Conservation (phyloP, 2,113 vertebrate genomes). For the Colaptes auratus region DNA sequence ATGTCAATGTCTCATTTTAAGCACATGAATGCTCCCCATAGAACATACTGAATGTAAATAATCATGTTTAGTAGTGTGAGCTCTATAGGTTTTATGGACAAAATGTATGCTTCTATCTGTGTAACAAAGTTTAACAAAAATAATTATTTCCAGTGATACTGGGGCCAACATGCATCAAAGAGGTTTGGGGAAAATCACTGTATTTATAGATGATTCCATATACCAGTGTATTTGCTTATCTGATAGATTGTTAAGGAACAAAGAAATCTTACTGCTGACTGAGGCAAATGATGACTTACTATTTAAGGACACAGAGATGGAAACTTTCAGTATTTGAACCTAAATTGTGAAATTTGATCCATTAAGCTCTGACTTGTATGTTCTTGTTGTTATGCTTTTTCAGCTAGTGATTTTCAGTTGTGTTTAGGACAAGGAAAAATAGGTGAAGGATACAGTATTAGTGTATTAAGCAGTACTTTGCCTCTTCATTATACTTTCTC, state of each 20-base stretch:
- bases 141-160: not conserved
- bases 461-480: not conserved
- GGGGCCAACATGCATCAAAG: not conserved
- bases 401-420: not conserved
- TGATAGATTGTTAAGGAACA: not conserved
- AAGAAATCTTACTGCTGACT: not conserved
- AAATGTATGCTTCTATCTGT: not conserved
- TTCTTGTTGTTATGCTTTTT: not conserved
- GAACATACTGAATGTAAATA: not conserved
- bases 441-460: not conserved
- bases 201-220: not conserved
- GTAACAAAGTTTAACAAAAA: not conserved
- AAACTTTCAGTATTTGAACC: not conserved
- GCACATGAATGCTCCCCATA: rapidly evolving
- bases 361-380: not conserved
- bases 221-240: not conserved
- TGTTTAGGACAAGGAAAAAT: not conserved
- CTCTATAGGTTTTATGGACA: not conserved
- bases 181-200: not conserved
- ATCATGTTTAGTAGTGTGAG: not conserved
- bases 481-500: not conserved
- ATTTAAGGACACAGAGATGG: not conserved
- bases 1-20: not conserved
- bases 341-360: not conserved
- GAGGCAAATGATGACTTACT: not conserved